Base-by-base conservation (phyloP, 1,140 invertebrate species). In the Drosophila quadrilineata region DNA sequence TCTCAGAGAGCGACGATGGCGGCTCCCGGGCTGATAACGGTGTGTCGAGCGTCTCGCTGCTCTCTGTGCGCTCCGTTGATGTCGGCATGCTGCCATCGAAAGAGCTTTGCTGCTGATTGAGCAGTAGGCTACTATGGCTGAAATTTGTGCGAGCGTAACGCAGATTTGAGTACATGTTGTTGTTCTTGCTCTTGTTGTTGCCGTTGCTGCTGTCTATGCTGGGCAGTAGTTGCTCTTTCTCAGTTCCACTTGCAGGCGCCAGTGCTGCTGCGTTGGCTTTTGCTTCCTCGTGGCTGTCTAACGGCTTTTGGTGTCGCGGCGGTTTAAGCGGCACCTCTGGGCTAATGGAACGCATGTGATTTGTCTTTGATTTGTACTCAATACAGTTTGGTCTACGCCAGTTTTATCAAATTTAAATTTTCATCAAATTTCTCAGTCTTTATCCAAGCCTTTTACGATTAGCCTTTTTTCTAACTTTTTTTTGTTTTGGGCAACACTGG, bases 51-150 rank as follows among this genome's bases (percentile, higher is more conserved):
- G 79, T 85, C 71, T 86, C 80, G 59, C 71, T 75, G 82, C 80
- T 86, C 53, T 85, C 80, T 3, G 84, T 86, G 2, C 80, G 65
- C 59, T 84, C 77, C 9, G 77, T 85, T 12, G 79, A 52, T 3
- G 75, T 41, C 10, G 63, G 36, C 14, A 28, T 29, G 43, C 68
- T 71, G 71, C 54, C 52, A 36, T 88, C 86, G 35, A 84, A 86
- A 8, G 77, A 69, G 59, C 62, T 79, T 41, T 88, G 77, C 50
- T 77, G 77, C 14, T 84, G 80, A 49, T 65, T 84, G 31, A 88
- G 52, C 58, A 88, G 59, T 36, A 88, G 70, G 50, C 69, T 88
- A 71, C 76, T 88, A 46, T 88, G 86, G 46, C 86, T 88, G 59
- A 88, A 60, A 67, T 88, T 86, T 57, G 75, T 74, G 49, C 82